A percentile compares a stretch with the other conserved stretches of the same genome.
Evolutionary conservation across 2,888 invertebrate species (phyloP).

Genomic region (Oxystoma pomonae): DNA sequence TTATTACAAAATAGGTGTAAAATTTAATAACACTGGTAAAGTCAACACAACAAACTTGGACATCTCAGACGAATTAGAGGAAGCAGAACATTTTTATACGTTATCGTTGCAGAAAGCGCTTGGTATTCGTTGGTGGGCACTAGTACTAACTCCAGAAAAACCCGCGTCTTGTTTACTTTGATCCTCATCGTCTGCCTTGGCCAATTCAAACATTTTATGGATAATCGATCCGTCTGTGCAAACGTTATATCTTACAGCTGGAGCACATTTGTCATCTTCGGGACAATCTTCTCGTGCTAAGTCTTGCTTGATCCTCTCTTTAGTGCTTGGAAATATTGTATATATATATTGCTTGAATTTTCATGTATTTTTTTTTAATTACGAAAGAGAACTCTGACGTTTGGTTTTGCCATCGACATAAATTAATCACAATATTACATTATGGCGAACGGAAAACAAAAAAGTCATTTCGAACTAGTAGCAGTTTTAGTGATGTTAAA

Average conservation of each 20-base stretch:
- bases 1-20: no score
- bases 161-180: not conserved
- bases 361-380: no score
- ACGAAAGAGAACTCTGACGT: no score
- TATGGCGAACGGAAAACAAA: no score
- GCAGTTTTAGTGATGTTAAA: no score
- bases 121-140: slow-evolving; percentile 25
- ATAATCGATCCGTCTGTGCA: slow-evolving; percentile 24
- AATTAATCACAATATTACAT: no score
- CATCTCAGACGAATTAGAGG: slow-evolving; percentile 29
- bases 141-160: slow-evolving; percentile 10
- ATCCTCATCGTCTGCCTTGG: slow-evolving; percentile 7
- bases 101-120: slow-evolving; percentile 38
- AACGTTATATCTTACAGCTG: slow-evolving; percentile 27
- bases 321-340: slow-evolving; percentile 13
- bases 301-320: slow-evolving; percentile 11
- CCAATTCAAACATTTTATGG: slow-evolving; percentile 18
- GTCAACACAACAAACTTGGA: no score
- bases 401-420: no score
- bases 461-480: no score
- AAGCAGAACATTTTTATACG: slow-evolving; percentile 38
- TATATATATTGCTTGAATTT: no score
- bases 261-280: slow-evolving; percentile 18
- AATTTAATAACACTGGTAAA: no score
- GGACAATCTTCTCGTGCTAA: slow-evolving; percentile 16